Evolutionary conservation across 2,888 invertebrate genomes (phyloP), one percentile per base, ranked within the genome.

Genomic region (Euclidia mi): DNA sequence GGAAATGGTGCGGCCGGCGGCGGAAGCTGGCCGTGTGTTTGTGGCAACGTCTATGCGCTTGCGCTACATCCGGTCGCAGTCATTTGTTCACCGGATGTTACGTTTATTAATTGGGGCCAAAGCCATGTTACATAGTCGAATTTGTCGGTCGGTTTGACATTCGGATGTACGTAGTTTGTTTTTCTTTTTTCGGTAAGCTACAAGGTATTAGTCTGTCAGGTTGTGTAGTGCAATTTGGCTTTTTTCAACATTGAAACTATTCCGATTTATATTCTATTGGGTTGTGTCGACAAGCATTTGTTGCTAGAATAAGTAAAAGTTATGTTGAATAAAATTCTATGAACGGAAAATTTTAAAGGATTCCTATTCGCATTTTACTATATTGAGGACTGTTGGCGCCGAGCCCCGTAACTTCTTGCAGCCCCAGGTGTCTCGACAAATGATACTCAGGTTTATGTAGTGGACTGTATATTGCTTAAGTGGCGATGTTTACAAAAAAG

Each of bases 21-120:
- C 58, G 65, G 62, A 73, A 62, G 45, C 40, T 0, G 1, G 7
- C 34, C 51, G 7, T 59, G 51, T 46, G 44, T 57, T 69, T 52
- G 59, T 57, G 62, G 56, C 32, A 45, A 62, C 52, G 42, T 52
- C 44, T 56, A 56, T 73, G 65, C 70, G 62, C 51, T 47, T 52
- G 59, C 56, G 48, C 10, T 17, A 28, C 44, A 55, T 65, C 50
- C 65, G 40, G 14, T 20, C 34, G 17, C 47, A 60, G 55, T 71
- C 51, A 51, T 44, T 64, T 60, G 69, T 68, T 42, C 17, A 40
- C 35, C 14, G 55, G 51, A 69, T 56, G 46, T 65, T 48, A 42
- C 28, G 52, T 46, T 51, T 47, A 55, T 46, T 51, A 53, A 56
- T 72, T 51, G 34, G 43, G 12, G 17, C 37, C 2, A 10, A 12